Percentiles rank a stretch among this genome's conserved stretches.
These are phyloP conservation scores for Diuraphis noxia DNA, from an alignment of 1,140 invertebrate species.

Conservation along the genomic window DNA sequence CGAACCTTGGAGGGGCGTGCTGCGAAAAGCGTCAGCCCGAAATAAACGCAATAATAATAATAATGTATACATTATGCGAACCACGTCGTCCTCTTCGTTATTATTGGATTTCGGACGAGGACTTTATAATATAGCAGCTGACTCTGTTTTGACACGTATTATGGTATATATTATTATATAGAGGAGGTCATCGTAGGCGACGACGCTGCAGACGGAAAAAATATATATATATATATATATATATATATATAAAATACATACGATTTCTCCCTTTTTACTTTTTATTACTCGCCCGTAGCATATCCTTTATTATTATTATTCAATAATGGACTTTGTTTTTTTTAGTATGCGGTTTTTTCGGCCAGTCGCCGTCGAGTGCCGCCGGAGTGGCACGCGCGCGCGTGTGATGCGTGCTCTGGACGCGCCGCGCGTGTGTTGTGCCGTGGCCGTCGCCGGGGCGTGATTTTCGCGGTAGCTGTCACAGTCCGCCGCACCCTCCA, in stretches of 20 bases:
- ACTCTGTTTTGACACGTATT: neutral
- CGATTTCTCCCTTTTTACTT: neutral
- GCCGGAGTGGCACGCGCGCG: neutral
- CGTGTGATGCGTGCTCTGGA: neutral
- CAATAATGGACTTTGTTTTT: neutral
- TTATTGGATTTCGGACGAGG: neutral
- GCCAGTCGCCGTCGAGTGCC: neutral
- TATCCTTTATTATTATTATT: neutral
- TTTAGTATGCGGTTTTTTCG: neutral
- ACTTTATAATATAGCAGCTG: neutral
- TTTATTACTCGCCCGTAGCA: slow-evolving; percentile 1
- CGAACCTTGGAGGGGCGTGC: neutral
- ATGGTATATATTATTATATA: neutral
- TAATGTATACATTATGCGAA: neutral
- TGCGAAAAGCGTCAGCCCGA: neutral
- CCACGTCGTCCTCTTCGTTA: neutral
- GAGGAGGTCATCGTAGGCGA: neutral
- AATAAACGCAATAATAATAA: neutral
- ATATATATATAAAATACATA: neutral
- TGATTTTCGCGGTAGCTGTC: slow-evolving; percentile 5
- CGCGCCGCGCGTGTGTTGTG: neutral
- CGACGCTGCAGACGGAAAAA: neutral
- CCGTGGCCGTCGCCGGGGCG: neutral
- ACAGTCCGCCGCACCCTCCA: neutral
- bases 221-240: neutral